A percentile compares a stretch with the other conserved stretches of the same genome.
phyloP scores from a whole-genome alignment of 1,140 invertebrate genomes.

The Scaptomyza pallida region DNA sequence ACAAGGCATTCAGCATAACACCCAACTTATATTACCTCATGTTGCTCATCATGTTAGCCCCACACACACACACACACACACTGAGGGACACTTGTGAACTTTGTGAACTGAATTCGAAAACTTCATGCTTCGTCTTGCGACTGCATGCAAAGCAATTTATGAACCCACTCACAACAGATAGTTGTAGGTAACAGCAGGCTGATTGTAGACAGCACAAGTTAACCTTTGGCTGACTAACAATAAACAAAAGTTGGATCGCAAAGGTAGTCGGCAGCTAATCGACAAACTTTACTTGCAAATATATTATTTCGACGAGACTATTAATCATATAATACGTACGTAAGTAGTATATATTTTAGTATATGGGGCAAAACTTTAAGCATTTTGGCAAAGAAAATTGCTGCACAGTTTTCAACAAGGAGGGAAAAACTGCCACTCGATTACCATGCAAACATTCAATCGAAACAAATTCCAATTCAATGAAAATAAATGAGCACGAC shows the following conservation, averaged over 20 bases:
- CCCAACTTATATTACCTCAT: slow-evolving; percentile 45
- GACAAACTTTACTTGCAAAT: slow-evolving; percentile 73
- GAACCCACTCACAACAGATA: slow-evolving; percentile 12
- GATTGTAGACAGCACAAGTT: slow-evolving; percentile 19
- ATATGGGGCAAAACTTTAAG: slow-evolving; percentile 43
- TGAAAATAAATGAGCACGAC: slow-evolving; percentile 82
- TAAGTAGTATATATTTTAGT: too few relatives aligned
- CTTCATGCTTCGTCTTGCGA: slow-evolving; percentile 30
- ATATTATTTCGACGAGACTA: slow-evolving; percentile 60
- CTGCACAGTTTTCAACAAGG: slow-evolving; percentile 57
- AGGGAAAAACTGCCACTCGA: slow-evolving; percentile 65
- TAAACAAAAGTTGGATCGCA: slow-evolving; percentile 11
- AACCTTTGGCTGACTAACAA: slow-evolving; percentile 25
- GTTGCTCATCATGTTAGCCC: slow-evolving; percentile 43
- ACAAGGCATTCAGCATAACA: slow-evolving; percentile 35
- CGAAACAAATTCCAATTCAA: slow-evolving; percentile 81
- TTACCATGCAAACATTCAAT: slow-evolving; percentile 82
- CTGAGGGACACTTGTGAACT: too few relatives aligned
- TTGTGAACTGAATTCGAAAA: slow-evolving; percentile 28
- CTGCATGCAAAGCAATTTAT: slow-evolving; percentile 59
- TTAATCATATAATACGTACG: slow-evolving; percentile 60
- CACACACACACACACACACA: slow-evolving; percentile 9
- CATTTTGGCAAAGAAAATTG: slow-evolving; percentile 26
- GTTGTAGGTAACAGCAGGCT: not conserved
- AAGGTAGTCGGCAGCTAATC: slow-evolving; percentile 50